Conservation (phyloP, 2,797 vertebrate species). For the Anisognathus igniventris region DNA sequence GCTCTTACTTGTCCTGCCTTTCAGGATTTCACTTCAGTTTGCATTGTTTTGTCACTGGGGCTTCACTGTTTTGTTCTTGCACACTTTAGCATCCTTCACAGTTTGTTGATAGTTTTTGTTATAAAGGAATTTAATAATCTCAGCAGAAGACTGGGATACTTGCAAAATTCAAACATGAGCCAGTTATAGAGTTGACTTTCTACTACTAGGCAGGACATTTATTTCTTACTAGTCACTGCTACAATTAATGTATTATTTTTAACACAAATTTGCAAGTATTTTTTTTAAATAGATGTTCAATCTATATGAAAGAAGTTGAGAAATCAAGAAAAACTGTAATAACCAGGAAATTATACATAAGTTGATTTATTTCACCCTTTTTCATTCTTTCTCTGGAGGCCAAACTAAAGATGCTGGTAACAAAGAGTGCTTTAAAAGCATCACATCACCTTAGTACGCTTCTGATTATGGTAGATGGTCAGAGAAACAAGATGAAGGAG, state of each 20-base stretch:
- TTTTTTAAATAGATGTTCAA: not conserved
- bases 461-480: constrained; percentile 81
- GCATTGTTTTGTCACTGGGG: not conserved
- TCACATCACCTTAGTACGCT: constrained; percentile 78
- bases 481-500: constrained; percentile 39
- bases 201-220: not conserved
- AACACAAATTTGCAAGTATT: not conserved
- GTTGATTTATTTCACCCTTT: not conserved
- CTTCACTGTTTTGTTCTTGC: not conserved
- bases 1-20: not conserved
- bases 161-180: not conserved
- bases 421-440: constrained; percentile 66
- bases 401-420: constrained; percentile 71
- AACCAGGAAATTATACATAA: not conserved
- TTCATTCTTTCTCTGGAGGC: constrained; percentile 60
- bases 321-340: not conserved
- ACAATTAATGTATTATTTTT: not conserved
- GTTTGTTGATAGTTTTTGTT: not conserved
- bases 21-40: not conserved
- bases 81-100: not conserved
- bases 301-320: not conserved
- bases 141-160: not conserved
- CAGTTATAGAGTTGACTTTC: not conserved
- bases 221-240: not conserved
- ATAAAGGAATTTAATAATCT: not conserved